Percentiles rank a stretch among this genome's conserved stretches.
These are phyloP conservation scores for Maniola hyperantus DNA, from an alignment of 2,888 invertebrate species.

Conservation along the genomic window DNA sequence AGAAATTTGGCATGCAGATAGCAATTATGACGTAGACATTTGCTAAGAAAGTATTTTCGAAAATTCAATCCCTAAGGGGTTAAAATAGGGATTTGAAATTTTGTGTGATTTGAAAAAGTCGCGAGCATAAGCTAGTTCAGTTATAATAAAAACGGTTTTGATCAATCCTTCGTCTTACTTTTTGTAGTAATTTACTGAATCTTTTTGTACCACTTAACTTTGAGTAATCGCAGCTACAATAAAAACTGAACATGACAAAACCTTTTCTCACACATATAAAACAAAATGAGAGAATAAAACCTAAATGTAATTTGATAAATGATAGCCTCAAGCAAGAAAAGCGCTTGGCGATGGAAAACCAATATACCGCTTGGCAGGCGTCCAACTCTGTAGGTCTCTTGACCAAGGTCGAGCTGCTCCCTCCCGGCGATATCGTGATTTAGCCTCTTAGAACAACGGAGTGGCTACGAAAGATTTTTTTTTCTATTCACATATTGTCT, in stretches of 20 bases:
- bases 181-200: too few species aligned
- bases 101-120: too few species aligned
- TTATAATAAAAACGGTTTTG: too few species aligned
- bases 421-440: slow-evolving; percentile 28
- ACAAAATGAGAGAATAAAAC: slow-evolving; percentile 1
- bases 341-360: slow-evolving; percentile 35
- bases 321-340: slow-evolving; percentile 30
- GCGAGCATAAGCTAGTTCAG: too few species aligned
- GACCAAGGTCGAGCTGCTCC: slow-evolving; percentile 31
- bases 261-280: neutral
- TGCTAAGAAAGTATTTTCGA: too few species aligned
- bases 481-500: slow-evolving; percentile 10
- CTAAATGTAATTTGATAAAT: slow-evolving; percentile 34
- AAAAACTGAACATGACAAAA: neutral
- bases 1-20: too few species aligned
- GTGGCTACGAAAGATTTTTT: slow-evolving; percentile 7
- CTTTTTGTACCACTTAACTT: too few species aligned
- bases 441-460: slow-evolving; percentile 20
- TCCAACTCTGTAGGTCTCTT: slow-evolving; percentile 28
- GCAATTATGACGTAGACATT: too few species aligned
- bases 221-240: neutral
- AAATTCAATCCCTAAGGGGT: too few species aligned
- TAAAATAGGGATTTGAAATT: too few species aligned
- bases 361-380: slow-evolving; percentile 39
- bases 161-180: too few species aligned